A percentile compares a stretch with the other conserved stretches of the same genome.
Conservation (phyloP, 2,797 vertebrate species). For the Syncerus caffer region DNA sequence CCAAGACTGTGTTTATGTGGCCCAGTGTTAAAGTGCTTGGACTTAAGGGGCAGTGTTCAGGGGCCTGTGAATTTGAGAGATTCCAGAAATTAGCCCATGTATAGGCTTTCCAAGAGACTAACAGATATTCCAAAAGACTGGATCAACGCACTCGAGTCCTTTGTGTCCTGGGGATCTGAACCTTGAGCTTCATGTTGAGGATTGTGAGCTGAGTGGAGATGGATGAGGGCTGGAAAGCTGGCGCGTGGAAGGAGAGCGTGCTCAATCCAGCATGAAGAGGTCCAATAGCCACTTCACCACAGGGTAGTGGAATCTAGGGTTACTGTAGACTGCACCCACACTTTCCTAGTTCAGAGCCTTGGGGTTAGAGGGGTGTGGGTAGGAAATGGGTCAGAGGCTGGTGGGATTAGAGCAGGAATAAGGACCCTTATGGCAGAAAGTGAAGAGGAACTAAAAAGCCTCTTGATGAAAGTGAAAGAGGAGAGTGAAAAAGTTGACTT, state of each 20-base stretch:
- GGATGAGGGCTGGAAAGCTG: not conserved
- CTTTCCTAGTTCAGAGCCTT: not conserved
- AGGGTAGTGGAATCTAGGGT: not conserved
- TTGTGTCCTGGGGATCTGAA: not conserved
- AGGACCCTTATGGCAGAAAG: not conserved
- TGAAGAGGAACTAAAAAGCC: too few relatives aligned
- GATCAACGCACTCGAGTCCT: not conserved
- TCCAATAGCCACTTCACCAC: not conserved
- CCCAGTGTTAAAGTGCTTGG: not conserved
- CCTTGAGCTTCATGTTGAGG: not conserved
- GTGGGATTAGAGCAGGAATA: not conserved
- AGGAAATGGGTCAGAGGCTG: not conserved
- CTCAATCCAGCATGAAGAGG: not conserved
- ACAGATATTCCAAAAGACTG: not conserved
- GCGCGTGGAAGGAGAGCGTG: not conserved
- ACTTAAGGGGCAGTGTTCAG: not conserved
- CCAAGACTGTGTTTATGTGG: not conserved
- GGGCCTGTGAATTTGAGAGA: conserved; percentile 14
- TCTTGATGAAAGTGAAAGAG: too few relatives aligned
- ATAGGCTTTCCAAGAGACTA: not conserved
- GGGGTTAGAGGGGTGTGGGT: not conserved
- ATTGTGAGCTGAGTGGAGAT: not conserved
- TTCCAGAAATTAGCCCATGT: not conserved
- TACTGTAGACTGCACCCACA: not conserved
- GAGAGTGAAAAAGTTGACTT: too few relatives aligned